These are phyloP conservation scores for Ramphastos sulfuratus DNA, from an alignment of 2,113 vertebrate genomes.

Conservation along the genomic window DNA sequence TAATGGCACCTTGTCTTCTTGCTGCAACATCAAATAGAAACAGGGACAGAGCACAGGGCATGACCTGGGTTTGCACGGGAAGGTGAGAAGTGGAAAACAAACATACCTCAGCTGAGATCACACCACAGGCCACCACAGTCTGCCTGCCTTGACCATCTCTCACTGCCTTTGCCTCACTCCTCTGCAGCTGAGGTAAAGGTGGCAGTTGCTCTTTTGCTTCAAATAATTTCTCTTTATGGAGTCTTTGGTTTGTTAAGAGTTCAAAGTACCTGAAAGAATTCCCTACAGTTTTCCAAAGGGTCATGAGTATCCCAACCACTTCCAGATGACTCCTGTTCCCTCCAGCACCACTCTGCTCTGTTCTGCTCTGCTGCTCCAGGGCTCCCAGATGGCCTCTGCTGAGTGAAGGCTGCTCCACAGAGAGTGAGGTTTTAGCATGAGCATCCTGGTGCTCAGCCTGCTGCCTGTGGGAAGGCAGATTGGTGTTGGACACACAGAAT, in stretches of 20 bases:
- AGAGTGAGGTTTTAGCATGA: neutral
- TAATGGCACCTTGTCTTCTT: slow-evolving; percentile 32
- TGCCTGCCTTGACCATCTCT: neutral
- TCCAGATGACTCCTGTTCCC: neutral
- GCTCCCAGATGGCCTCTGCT: accelerated
- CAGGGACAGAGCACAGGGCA: neutral
- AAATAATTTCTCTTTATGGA: neutral
- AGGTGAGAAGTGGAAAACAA: slow-evolving; percentile 7
- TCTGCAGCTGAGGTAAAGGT: neutral
- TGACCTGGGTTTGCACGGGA: neutral
- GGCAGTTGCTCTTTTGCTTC: neutral
- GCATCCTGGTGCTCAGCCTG: neutral
- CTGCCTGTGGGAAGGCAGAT: neutral
- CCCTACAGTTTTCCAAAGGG: neutral
- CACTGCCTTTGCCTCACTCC: neutral
- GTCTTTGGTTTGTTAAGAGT: neutral
- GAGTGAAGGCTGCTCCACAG: accelerated
- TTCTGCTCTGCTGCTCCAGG: accelerated
- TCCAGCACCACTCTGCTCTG: accelerated
- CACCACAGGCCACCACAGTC: accelerated
- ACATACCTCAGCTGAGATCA: neutral
- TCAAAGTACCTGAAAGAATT: neutral
- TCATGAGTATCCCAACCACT: neutral
- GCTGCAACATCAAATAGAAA: neutral
- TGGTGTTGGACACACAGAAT: neutral